Conservation (phyloP, 2,797 vertebrate species). For the Todus mexicanus region DNA sequence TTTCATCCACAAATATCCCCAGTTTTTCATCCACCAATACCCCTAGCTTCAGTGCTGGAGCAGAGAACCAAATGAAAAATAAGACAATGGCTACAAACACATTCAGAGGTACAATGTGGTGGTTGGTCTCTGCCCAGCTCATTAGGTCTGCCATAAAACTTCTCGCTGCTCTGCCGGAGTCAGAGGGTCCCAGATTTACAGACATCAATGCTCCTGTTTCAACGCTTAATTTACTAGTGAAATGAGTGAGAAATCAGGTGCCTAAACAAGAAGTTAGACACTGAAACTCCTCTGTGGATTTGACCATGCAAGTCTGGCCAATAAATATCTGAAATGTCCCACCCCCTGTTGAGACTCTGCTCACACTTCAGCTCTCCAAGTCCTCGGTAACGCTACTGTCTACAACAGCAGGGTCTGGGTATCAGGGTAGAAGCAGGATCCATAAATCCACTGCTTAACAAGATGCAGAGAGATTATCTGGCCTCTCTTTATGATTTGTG, state of each 20-base stretch:
- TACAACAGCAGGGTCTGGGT: background rate
- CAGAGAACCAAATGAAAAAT: background rate
- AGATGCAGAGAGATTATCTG: background rate
- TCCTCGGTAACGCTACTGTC: background rate
- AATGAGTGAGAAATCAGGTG: background rate
- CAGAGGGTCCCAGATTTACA: background rate
- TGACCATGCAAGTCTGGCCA: background rate
- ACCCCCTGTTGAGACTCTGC: background rate
- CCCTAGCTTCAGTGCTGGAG: background rate
- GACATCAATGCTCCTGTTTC: background rate
- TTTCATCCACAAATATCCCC: background rate
- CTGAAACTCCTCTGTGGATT: background rate
- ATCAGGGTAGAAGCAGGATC: background rate
- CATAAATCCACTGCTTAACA: background rate
- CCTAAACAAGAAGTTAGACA: background rate
- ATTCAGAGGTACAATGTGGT: background rate
- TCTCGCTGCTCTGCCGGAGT: rapidly evolving
- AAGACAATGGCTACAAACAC: background rate
- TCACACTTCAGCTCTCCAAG: rapidly evolving
- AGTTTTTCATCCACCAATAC: background rate
- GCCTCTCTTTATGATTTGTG: background rate
- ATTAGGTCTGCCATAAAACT: background rate
- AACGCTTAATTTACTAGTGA: background rate
- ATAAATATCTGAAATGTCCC: background rate
- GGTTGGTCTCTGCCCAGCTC: background rate